A percentile compares a stretch with the other conserved stretches of the same genome.
Evolutionary conservation across 2,797 vertebrate genomes (phyloP).

Genomic region (Bradypodion pumilum): DNA sequence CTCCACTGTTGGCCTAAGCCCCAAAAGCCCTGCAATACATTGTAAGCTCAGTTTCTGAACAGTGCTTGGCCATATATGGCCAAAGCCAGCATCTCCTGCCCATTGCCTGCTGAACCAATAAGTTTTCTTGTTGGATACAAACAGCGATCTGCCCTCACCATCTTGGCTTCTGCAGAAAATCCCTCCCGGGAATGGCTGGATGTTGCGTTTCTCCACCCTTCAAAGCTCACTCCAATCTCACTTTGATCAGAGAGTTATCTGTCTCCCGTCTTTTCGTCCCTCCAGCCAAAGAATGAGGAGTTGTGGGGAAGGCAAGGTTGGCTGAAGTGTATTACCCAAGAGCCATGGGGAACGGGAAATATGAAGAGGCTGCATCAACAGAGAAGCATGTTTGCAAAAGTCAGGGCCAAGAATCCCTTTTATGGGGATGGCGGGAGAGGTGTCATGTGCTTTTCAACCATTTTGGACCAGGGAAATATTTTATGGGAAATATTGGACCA

Average conservation of each 20-base stretch:
- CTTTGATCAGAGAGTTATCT: neutral
- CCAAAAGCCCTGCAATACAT: slow-evolving; percentile 31
- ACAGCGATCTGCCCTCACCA: neutral
- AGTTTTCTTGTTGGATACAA: slow-evolving; percentile 40
- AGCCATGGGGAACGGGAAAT: neutral
- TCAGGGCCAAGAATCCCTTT: neutral
- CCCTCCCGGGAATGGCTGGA: slow-evolving; percentile 39
- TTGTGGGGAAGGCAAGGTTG: neutral
- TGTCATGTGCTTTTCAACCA: neutral
- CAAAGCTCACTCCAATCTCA: too few relatives aligned
- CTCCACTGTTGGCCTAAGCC: neutral
- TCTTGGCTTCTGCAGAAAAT: neutral
- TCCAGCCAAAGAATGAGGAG: too few relatives aligned
- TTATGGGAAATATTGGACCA: too few relatives aligned
- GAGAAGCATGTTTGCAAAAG: neutral
- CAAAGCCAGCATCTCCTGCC: slow-evolving; percentile 63
- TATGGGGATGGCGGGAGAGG: fast-evolving
- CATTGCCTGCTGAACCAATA: slow-evolving; percentile 60
- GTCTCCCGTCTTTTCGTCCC: neutral
- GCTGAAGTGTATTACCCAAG: neutral
- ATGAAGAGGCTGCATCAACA: neutral
- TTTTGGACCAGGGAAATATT: neutral
- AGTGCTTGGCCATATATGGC: slow-evolving; percentile 69
- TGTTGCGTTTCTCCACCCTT: slow-evolving; percentile 59
- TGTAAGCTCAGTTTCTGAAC: slow-evolving; percentile 28